phyloP scores from a whole-genome alignment of 2,888 invertebrate genomes.

The Nemapogon koenigi region DNA sequence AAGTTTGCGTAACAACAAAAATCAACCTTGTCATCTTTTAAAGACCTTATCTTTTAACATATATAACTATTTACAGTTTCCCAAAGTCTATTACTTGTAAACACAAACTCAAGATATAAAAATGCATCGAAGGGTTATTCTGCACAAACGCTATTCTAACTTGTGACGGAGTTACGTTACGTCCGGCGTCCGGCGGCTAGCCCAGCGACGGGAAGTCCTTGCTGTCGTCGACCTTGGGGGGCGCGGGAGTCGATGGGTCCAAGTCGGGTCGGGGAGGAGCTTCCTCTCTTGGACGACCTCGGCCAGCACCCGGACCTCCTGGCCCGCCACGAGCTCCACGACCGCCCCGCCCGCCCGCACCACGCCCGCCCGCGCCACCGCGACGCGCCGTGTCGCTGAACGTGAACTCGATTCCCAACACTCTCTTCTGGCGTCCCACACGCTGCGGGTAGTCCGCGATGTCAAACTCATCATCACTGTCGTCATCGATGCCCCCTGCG shows the following conservation, averaged over 20 bases:
- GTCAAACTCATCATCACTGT: conserved; percentile 76
- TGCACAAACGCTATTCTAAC: conserved; percentile 51
- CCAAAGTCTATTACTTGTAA: conserved; percentile 49
- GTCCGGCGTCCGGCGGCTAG: conserved; percentile 67
- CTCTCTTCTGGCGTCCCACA: conserved; percentile 84
- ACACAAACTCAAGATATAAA: conserved; percentile 59
- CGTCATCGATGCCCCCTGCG: conserved; percentile 65
- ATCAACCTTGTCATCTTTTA: conserved; percentile 57
- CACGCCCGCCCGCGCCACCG: conserved; percentile 70
- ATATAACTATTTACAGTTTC: conserved; percentile 62
- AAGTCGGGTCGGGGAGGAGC: conserved; percentile 42
- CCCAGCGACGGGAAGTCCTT: conserved; percentile 94
- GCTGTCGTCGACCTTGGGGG: conserved; percentile 94
- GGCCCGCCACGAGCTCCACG: conserved; percentile 28
- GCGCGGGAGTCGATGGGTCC: conserved; percentile 42
- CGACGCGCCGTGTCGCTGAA: conserved; percentile 82
- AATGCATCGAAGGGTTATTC: conserved; percentile 60
- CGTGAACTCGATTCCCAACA: conserved; percentile 87
- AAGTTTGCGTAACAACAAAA: conserved; percentile 65
- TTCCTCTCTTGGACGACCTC: conserved; percentile 28
- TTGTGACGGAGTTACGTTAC: conserved; percentile 63
- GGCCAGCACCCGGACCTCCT: conserved; percentile 33
- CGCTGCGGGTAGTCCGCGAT: conserved; percentile 83
- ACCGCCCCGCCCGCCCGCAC: conserved; percentile 63
- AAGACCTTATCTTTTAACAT: conserved; percentile 61